Evolutionary conservation across 2,113 vertebrate species (phyloP), one percentile per base, ranked within the genome.

Genomic region (Apus apus): DNA sequence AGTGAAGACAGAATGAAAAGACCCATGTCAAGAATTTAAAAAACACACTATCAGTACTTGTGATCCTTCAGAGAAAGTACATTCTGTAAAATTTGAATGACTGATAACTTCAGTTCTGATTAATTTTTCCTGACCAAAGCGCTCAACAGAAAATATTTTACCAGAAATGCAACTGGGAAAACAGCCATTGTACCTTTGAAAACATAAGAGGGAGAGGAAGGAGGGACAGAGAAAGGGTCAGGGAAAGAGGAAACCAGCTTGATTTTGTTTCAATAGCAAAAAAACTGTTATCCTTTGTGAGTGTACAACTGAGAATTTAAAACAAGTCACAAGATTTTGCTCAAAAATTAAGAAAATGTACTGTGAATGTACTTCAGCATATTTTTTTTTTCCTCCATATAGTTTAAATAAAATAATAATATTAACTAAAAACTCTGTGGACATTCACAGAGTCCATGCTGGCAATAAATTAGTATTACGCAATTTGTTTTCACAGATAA

Each of bases 391-490:
- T 96, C 96, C 96, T 97, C 96, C 89, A 96, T 96, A 97, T 97
- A 96, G 93, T 97, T 98, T 98, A 98, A 98, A 99, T 98, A 98
- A 98, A 98, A 98, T 98, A 95, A 97, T 97, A 98, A 98, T 98
- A 98, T 98, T 98, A 97, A 98, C 98, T 98, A 98, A 88, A 98
- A 97, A 95, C 96, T 97, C 97, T 98, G 97, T 87, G 93, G 89
- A 97, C 94, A 90, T 92, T 20, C 82, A 94, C 97, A 98, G 98
- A 98, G 98, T 97, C 97, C 97, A 98, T 97, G 98, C 97, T 95
- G 61, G 98, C 98, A 99, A 99, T 99, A 99, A 99, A 99, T 99
- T 99, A 99, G 97, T 97, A 98, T 98, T 98, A 98, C 97, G 98
- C 96, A 98, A 98, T 97, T 97, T 94, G 88, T 95, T 98, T 97